Percentiles rank a stretch among this genome's conserved stretches.
These are phyloP conservation scores for Eclectus roratus DNA, from an alignment of 2,113 vertebrate species.

Conservation along the genomic window DNA sequence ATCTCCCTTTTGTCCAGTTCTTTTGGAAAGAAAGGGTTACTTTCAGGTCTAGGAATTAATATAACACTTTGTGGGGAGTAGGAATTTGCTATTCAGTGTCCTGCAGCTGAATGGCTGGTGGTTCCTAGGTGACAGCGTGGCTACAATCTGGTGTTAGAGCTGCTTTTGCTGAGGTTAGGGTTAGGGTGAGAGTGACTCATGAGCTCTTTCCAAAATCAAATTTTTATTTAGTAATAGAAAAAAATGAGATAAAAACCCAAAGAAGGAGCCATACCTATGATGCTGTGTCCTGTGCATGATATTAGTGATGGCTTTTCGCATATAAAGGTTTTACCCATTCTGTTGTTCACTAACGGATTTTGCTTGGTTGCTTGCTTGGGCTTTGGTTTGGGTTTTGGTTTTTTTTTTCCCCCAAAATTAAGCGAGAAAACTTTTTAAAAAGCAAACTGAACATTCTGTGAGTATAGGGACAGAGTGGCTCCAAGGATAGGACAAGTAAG, in stretches of 20 bases:
- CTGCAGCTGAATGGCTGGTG: not conserved
- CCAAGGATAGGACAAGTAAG: constrained; percentile 48
- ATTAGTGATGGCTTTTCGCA: not conserved
- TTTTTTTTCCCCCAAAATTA: not conserved
- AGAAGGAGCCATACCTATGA: not conserved
- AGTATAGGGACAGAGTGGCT: not conserved
- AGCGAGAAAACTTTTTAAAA: not conserved
- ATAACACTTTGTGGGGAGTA: not conserved
- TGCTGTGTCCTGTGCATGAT: not conserved
- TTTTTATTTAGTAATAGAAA: not conserved
- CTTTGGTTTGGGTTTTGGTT: not conserved
- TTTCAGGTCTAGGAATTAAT: not conserved
- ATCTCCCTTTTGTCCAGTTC: not conserved
- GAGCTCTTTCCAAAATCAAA: not conserved
- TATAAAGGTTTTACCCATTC: not conserved
- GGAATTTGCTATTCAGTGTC: not conserved
- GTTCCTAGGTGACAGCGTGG: not conserved
- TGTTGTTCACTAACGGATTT: not conserved
- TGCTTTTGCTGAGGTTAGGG: not conserved
- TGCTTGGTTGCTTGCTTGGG: not conserved
- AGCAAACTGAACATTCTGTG: constrained; percentile 14
- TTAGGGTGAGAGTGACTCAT: not conserved
- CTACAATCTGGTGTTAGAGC: not conserved
- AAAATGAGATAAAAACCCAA: not conserved
- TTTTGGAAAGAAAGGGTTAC: not conserved